These are phyloP conservation scores for Tridacna crocea DNA, from an alignment of 2,888 invertebrate genomes.

Conservation along the genomic window DNA sequence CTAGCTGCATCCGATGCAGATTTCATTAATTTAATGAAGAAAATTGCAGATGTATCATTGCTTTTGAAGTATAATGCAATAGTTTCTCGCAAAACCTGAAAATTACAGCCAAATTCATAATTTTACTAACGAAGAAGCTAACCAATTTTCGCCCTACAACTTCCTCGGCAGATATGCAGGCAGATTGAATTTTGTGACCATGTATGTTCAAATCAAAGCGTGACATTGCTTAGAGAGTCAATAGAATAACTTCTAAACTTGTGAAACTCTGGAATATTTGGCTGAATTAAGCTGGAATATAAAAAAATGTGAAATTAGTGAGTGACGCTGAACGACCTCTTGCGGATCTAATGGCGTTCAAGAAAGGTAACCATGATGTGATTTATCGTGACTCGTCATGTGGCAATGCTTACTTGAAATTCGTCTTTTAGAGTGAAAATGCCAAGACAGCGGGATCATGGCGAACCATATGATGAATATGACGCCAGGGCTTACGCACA, in stretches of 20 bases:
- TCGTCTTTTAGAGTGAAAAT: slow-evolving; percentile 40
- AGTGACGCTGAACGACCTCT: slow-evolving; percentile 44
- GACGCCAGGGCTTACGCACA: slow-evolving; percentile 79
- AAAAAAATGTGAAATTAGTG: slow-evolving; percentile 10
- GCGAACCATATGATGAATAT: slow-evolving; percentile 72
- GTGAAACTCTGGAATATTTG: neutral
- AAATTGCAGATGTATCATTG: slow-evolving; percentile 14
- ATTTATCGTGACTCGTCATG: slow-evolving; percentile 53
- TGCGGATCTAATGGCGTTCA: slow-evolving; percentile 44
- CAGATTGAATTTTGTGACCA: slow-evolving; percentile 43
- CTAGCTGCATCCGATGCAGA: slow-evolving; percentile 40
- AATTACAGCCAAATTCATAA: neutral
- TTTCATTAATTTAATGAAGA: neutral
- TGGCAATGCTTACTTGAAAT: slow-evolving; percentile 42
- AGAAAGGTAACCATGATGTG: slow-evolving; percentile 51
- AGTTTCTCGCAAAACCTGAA: slow-evolving; percentile 29
- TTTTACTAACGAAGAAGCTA: slow-evolving; percentile 1
- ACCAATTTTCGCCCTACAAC: slow-evolving; percentile 28
- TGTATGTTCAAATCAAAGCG: slow-evolving; percentile 4
- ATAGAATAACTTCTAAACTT: neutral
- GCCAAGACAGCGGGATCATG: slow-evolving; percentile 65
- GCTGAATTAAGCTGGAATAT: neutral
- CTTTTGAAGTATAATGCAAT: slow-evolving; percentile 26
- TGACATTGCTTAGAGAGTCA: slow-evolving; percentile 1
- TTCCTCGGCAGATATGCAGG: slow-evolving; percentile 27